These are phyloP conservation scores for Potorous gilbertii DNA, from an alignment of 2,797 vertebrate species.

Conservation along the genomic window DNA sequence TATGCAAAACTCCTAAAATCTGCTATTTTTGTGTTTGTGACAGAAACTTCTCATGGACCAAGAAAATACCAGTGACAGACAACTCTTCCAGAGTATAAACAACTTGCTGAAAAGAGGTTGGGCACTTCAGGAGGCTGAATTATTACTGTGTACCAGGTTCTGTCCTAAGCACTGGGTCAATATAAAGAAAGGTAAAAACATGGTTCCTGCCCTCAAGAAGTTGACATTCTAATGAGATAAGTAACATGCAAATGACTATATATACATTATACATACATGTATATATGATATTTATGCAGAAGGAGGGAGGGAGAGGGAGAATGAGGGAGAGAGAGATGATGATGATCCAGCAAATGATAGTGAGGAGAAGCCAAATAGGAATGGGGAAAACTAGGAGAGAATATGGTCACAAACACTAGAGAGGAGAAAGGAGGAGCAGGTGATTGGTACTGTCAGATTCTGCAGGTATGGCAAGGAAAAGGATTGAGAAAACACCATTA, in stretches of 20 bases:
- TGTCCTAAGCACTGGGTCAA: neutral
- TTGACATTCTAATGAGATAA: neutral
- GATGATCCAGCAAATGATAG: neutral
- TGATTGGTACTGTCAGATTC: neutral
- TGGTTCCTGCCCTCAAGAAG: neutral
- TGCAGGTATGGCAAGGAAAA: neutral
- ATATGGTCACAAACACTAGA: neutral
- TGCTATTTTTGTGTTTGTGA: neutral
- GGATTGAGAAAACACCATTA: neutral
- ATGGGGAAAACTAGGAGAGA: neutral
- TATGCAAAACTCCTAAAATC: neutral
- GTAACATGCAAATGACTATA: neutral
- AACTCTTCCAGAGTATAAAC: neutral
- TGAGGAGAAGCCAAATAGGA: neutral
- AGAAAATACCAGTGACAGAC: neutral
- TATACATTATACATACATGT: no score
- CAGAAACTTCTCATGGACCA: neutral
- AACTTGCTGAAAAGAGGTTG: neutral
- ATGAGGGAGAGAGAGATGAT: neutral
- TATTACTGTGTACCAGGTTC: neutral
- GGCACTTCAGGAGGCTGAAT: neutral
- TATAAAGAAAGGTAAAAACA: neutral
- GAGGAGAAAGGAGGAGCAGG: neutral
- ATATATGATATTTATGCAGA: neutral
- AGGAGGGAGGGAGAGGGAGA: neutral